Conservation (phyloP, 23 tunicate genomes). For the Halocynthia roretzi region DNA sequence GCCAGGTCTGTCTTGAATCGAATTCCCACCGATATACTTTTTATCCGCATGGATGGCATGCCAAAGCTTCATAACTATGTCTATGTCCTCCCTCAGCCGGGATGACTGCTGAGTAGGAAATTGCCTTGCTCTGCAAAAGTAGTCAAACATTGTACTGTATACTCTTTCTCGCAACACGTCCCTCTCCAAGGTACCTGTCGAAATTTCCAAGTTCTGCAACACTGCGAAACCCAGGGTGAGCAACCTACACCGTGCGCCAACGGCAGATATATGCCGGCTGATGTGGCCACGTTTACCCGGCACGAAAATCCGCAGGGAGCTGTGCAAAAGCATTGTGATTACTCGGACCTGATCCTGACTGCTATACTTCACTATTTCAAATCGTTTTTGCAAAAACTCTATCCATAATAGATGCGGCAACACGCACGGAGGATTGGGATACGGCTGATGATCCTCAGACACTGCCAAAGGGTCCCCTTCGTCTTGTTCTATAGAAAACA, state of each 20-base stretch:
- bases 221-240: slow-evolving; percentile 60
- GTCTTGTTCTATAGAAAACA: slow-evolving; percentile 42
- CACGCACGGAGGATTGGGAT: slow-evolving; percentile 64
- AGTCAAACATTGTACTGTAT: slow-evolving; percentile 68
- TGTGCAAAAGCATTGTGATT: slow-evolving; percentile 28
- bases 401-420: slow-evolving; percentile 80
- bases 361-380: slow-evolving; percentile 73
- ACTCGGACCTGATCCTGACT: slow-evolving; percentile 40
- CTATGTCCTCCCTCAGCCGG: slow-evolving; percentile 48
- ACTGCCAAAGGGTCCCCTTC: slow-evolving; percentile 98
- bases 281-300: slow-evolving; percentile 53
- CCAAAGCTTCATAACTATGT: slow-evolving; percentile 41
- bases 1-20: neutral
- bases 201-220: slow-evolving; percentile 47
- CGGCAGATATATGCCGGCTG: slow-evolving; percentile 73
- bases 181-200: slow-evolving; percentile 47
- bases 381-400: slow-evolving; percentile 69
- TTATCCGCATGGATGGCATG: slow-evolving; percentile 62
- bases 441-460: slow-evolving; percentile 63
- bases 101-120: slow-evolving; percentile 54
- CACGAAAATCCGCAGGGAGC: slow-evolving; percentile 18
- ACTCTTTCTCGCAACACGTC: slow-evolving; percentile 77
- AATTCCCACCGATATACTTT: slow-evolving; percentile 36
- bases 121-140: slow-evolving; percentile 47
- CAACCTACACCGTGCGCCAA: slow-evolving; percentile 64